Percentiles rank a stretch among this genome's conserved stretches.
Evolutionary conservation across 2,888 invertebrate species (phyloP).

Genomic region (Stenichneumon culpator): DNA sequence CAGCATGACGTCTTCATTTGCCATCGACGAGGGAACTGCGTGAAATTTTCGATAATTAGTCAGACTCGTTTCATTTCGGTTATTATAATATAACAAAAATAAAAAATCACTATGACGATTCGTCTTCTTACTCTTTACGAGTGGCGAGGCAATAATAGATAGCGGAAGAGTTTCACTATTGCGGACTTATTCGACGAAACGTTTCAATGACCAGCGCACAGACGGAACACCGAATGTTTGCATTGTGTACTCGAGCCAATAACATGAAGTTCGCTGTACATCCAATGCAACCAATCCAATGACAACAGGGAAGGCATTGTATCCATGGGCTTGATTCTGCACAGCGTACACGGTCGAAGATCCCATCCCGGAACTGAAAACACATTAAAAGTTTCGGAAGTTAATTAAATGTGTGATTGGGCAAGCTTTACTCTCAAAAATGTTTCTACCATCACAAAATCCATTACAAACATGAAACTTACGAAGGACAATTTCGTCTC

Average conservation of each 20-base stretch:
- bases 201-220: constrained; percentile 2
- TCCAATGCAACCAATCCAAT: constrained; percentile 6
- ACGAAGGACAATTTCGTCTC: background rate
- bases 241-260: background rate
- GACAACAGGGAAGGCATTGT: constrained; percentile 11
- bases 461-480: background rate
- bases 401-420: background rate
- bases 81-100: too few relatives aligned
- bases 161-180: too few relatives aligned
- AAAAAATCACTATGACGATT: too few relatives aligned
- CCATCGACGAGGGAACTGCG: too few relatives aligned
- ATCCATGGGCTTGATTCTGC: background rate
- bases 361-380: constrained; percentile 1
- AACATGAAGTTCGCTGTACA: constrained; percentile 6
- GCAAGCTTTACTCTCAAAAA: background rate
- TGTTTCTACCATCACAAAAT: background rate
- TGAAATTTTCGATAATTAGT: too few relatives aligned
- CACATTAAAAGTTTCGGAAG: background rate
- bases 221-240: constrained; percentile 2
- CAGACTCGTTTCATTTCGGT: too few relatives aligned
- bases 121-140: too few relatives aligned
- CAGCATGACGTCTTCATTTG: too few relatives aligned
- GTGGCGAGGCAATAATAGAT: too few relatives aligned
- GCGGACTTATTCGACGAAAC: background rate
- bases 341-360: background rate